Evolutionary conservation across 2,113 vertebrate genomes (phyloP).

Genomic region (Diglossa brunneiventris): DNA sequence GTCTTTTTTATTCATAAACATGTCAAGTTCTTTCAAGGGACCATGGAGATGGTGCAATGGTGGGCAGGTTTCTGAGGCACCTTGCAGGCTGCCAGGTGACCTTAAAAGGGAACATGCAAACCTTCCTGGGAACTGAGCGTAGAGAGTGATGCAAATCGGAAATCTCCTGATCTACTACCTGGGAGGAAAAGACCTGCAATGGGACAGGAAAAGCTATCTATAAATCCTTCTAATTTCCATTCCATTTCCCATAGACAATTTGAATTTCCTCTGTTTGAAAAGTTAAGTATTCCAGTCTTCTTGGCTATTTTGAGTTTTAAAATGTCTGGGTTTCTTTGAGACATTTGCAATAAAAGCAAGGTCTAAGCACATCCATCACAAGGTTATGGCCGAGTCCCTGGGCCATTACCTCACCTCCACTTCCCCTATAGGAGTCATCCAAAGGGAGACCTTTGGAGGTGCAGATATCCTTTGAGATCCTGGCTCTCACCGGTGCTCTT

Average conservation of each 20-base stretch:
- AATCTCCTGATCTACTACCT: background rate
- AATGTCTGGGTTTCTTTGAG: background rate
- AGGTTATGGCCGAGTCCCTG: background rate
- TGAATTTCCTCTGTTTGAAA: background rate
- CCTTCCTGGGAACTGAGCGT: background rate
- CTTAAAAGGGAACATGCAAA: background rate
- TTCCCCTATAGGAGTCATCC: background rate
- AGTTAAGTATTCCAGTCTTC: background rate
- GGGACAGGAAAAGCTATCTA: background rate
- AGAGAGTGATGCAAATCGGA: background rate
- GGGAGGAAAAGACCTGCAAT: background rate
- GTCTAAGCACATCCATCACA: background rate
- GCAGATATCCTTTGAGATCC: slow-evolving; percentile 11
- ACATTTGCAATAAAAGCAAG: background rate
- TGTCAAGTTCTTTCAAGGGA: background rate
- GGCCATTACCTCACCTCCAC: background rate
- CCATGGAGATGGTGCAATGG: background rate
- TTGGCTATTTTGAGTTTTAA: background rate
- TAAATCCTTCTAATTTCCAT: background rate
- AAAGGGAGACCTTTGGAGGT: slow-evolving; percentile 7
- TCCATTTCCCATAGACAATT: background rate
- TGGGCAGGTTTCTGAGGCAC: background rate
- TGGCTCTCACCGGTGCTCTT: background rate
- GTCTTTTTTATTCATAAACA: background rate
- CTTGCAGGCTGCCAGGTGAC: background rate